These are phyloP conservation scores for Berghia stephanieae DNA, from an alignment of 1,140 invertebrate species.

Conservation along the genomic window DNA sequence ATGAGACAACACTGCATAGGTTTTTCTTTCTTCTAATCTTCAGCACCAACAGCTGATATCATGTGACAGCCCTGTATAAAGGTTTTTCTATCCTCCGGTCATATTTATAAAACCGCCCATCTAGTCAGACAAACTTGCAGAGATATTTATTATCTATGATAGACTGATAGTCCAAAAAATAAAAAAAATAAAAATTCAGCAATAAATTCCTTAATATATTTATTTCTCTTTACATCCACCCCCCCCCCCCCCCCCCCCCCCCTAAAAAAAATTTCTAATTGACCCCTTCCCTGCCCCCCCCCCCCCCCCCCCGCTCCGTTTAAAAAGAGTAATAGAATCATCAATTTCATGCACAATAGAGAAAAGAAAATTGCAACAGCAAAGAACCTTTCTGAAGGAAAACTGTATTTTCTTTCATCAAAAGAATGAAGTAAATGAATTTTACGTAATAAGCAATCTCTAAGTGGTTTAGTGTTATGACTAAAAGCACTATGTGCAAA, in stretches of 20 bases:
- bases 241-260: neutral
- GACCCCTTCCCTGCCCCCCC: neutral
- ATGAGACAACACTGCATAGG: too few species aligned
- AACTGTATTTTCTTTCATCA: neutral
- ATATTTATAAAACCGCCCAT: neutral
- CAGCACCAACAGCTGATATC: too few species aligned
- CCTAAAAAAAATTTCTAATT: too few species aligned
- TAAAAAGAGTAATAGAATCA: neutral
- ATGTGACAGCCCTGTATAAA: too few species aligned
- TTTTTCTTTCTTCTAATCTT: too few species aligned
- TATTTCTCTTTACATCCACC: neutral
- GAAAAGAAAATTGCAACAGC: neutral
- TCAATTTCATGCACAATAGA: neutral
- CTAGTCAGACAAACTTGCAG: slow-evolving; percentile 7
- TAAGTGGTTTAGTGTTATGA: neutral
- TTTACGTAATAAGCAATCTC: neutral
- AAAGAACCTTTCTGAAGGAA: neutral
- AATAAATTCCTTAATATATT: neutral
- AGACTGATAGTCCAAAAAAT: neutral
- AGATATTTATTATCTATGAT: neutral
- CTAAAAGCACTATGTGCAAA: neutral
- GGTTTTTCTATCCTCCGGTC: neutral
- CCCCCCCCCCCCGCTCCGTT: slow-evolving; percentile 1
- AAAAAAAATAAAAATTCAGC: neutral
- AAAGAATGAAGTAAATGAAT: neutral